These are phyloP conservation scores for Agapostemon virescens DNA, from an alignment of 2,888 invertebrate species.

Conservation along the genomic window DNA sequence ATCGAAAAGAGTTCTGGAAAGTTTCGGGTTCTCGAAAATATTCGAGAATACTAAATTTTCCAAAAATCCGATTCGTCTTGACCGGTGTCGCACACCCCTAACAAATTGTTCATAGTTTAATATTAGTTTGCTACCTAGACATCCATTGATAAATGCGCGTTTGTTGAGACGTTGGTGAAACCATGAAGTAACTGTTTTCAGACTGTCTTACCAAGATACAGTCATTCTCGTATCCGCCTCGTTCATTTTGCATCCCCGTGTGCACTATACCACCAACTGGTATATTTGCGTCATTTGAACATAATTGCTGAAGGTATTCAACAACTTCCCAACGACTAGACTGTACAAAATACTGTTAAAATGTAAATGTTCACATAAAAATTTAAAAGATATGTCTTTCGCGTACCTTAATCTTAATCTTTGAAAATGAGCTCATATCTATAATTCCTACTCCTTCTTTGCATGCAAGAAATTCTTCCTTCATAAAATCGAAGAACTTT, in stretches of 20 bases:
- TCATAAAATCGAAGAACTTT: constrained; percentile 85
- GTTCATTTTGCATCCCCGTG: constrained; percentile 87
- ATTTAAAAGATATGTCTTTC: background rate
- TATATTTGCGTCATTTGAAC: constrained; percentile 86
- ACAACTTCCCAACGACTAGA: constrained; percentile 84
- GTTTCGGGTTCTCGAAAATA: too few species aligned
- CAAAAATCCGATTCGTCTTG: too few species aligned
- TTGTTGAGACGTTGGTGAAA: constrained; percentile 90
- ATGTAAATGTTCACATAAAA: constrained; percentile 15
- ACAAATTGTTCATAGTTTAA: background rate
- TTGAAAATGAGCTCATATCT: constrained; percentile 90
- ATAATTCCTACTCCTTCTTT: constrained; percentile 89
- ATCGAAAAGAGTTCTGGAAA: too few species aligned
- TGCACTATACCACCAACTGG: constrained; percentile 85
- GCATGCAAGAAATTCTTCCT: constrained; percentile 87
- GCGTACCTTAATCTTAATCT: constrained; percentile 85
- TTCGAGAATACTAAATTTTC: too few species aligned
- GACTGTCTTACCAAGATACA: constrained; percentile 86
- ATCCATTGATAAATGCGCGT: constrained; percentile 88
- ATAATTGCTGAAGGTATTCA: constrained; percentile 84
- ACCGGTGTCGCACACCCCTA: too few species aligned
- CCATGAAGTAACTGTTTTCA: constrained; percentile 87
- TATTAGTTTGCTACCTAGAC: constrained; percentile 73
- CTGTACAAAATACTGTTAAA: constrained; percentile 75
- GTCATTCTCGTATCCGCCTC: constrained; percentile 88